Base-by-base conservation (phyloP, 2,888 invertebrate species). In the Linnaemya vulpina region DNA sequence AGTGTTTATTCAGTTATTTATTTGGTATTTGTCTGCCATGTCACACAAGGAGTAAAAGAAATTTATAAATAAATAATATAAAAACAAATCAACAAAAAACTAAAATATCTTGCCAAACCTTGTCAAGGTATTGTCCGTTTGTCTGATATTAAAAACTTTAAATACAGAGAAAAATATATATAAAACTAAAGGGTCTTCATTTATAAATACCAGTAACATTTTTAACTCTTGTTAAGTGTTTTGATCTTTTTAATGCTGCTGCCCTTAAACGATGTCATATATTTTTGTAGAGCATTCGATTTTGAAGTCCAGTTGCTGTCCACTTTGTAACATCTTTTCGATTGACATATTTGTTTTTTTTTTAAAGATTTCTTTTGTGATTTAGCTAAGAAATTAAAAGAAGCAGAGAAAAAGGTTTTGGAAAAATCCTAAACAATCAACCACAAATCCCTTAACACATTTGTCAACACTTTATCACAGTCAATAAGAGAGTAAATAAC, bases 391-490 rank as follows among this genome's bases (percentile, higher is more conserved):
- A 65, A 71, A 77, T 82, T 65, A 77, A 82, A 35, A 86, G 13
- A 53, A 53, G 25, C 25, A n/a, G 7, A 22, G 63, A 71, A 63
- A 86, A 87, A 87, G 65, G 22, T 35, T 86, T 84, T 10, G 86
- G 86, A 88, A 51, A 62, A 74, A 53, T 71, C 88, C 89, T 73
- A 73, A 80, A 83, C 87, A 84, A 87, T 88, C 89, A 88, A 89
- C 89, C 90, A 88, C 90, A 90, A 90, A 90, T 90, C 90, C 90
- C 90, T 89, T 89, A 88, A 88, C 90, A 90, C 89, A 90, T 90
- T 90, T 90, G 90, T 90, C 90, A 90, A 90, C 90, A 90, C 90
- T 90, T 90, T 88, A 89, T 90, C 90, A 88, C 89, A 89, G 89
- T 90, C 89, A 90, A 87, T 87, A 88, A 75, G 70, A 70, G 43